phyloP scores from a whole-genome alignment of 35 echinoderm and acorn worm species.

The Apostichopus parvimensis region DNA sequence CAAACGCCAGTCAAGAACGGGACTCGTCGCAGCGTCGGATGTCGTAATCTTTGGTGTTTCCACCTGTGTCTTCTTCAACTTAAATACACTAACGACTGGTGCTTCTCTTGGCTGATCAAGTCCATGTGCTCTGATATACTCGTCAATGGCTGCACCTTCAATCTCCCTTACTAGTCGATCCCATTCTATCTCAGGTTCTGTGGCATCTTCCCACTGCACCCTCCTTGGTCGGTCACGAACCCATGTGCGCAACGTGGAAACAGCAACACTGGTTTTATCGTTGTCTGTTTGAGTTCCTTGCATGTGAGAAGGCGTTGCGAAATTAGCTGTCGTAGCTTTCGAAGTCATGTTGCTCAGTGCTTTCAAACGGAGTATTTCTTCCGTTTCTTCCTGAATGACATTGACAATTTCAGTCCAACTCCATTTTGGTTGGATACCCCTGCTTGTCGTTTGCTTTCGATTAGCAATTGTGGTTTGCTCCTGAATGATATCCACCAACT shows the following conservation, averaged over 20 bases:
- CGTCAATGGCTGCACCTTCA: constrained; percentile 20
- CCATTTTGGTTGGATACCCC: constrained; percentile 18
- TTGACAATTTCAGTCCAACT: constrained; percentile 43
- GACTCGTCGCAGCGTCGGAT: not conserved
- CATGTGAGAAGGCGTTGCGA: not conserved
- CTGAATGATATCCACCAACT: constrained; percentile 4
- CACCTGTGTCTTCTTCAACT: constrained; percentile 28
- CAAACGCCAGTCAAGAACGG: constrained; percentile 5
- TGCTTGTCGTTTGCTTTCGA: not conserved
- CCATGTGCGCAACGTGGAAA: constrained; percentile 49
- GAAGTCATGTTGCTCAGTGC: constrained; percentile 31
- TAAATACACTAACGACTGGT: constrained; percentile 39
- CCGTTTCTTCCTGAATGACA: constrained; percentile 40
- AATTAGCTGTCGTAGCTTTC: constrained; percentile 6
- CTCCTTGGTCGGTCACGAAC: constrained; percentile 28
- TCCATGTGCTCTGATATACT: constrained; percentile 35
- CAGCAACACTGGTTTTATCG: constrained; percentile 26
- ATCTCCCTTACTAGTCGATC: constrained; percentile 5
- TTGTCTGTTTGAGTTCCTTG: constrained; percentile 41
- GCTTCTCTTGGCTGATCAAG: constrained; percentile 48
- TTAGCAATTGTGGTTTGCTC: not conserved
- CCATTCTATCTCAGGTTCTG: constrained; percentile 42
- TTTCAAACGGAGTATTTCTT: constrained; percentile 20
- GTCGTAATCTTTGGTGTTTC: not conserved
- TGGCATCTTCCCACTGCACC: constrained; percentile 27